These are phyloP conservation scores for Steinernema carpocapsae DNA, from an alignment of 2,888 invertebrate genomes.

Conservation along the genomic window DNA sequence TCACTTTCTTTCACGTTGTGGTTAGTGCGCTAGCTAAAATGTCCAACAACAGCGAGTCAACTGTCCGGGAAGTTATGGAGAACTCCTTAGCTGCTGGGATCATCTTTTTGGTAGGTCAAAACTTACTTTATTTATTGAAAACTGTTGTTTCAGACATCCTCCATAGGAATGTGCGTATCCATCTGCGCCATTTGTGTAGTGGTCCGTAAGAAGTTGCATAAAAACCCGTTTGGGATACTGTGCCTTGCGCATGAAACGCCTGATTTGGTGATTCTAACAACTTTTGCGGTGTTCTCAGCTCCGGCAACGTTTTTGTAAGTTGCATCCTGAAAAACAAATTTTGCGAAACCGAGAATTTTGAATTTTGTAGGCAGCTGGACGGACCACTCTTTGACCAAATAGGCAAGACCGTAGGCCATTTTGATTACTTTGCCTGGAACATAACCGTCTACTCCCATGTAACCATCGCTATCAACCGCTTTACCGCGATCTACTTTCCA, in stretches of 20 bases:
- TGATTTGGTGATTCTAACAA: background rate
- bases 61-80: background rate
- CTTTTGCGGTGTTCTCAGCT: constrained; percentile 12
- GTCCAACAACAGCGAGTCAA: background rate
- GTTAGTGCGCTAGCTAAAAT: no score
- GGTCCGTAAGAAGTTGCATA: background rate
- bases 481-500: constrained; percentile 15
- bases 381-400: background rate
- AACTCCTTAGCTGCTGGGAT: background rate
- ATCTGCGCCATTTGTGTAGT: constrained; percentile 1
- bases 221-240: constrained; percentile 14
- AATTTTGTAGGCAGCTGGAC: background rate
- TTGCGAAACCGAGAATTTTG: no score
- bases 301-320: constrained; percentile 16
- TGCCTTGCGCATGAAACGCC: constrained; percentile 15
- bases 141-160: background rate
- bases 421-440: constrained; percentile 22
- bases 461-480: constrained; percentile 19
- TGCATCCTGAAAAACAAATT: no score
- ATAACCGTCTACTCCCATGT: constrained; percentile 30
- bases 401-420: background rate
- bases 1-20: no score
- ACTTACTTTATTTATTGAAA: background rate
- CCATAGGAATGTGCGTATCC: background rate
- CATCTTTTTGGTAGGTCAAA: background rate